Base-by-base conservation (phyloP, 2,888 invertebrate genomes). In the Anthrax anthrax region DNA sequence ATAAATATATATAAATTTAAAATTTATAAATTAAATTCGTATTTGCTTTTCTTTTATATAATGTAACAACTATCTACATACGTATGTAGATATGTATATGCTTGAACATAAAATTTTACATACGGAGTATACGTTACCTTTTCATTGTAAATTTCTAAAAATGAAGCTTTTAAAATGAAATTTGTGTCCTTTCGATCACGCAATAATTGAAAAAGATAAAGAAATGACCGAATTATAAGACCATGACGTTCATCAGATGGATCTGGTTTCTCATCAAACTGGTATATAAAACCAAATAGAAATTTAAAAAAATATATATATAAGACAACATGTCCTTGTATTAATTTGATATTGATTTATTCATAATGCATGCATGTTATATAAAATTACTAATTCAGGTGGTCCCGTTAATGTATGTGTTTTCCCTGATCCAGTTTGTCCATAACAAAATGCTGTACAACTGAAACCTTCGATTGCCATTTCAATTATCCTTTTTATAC, bases 341-440 rank as follows among this genome's bases (percentile, higher is more conserved):
- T n/a, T n/a, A n/a, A n/a, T n/a, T n/a, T n/a, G n/a, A n/a, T n/a
- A n/a, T n/a, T n/a, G n/a, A n/a, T n/a, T n/a, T n/a, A n/a, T n/a
- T n/a, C n/a, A n/a, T n/a, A n/a, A n/a, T n/a, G n/a, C n/a, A n/a
- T n/a, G n/a, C n/a, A n/a, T n/a, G n/a, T n/a, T n/a, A n/a, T n/a
- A n/a, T n/a, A n/a, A n/a, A n/a, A n/a, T 72, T 65, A 89, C 89
- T 72, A 89, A 68, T 56, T 84, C 82, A 0, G 90, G 89, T 13
- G 88, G 88, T 52, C 95, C 95, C 0, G 94, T 94, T 46, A 95
- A 75, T 0, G 95, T 95, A 63, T 94, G 92, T 0, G 95, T 95
- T 71, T 95, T 95, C 6, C 95, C 95, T 55, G 91, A 91, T 39
- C 95, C 94, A 0, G 95, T 95, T 71, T 95, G 95, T 2, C 95